Evolutionary conservation across 1,140 invertebrate genomes (phyloP).

Genomic region (Rhynchophorus ferrugineus): DNA sequence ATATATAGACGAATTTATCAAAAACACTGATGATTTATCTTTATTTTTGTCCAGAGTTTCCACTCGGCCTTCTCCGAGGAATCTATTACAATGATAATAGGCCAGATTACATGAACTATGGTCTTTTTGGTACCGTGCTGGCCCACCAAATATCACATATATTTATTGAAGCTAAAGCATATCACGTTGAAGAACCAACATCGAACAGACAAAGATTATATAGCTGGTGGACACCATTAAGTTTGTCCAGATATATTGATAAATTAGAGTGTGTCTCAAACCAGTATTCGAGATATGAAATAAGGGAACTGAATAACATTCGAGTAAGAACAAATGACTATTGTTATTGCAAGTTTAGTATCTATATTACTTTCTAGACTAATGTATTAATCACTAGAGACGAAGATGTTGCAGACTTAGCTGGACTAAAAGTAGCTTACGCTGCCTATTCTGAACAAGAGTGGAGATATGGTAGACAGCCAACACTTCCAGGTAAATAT

Average conservation of each 20-base stretch:
- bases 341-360: not conserved
- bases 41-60: slow-evolving; percentile 57
- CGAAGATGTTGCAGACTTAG: slow-evolving; percentile 85
- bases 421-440: slow-evolving; percentile 80
- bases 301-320: slow-evolving; percentile 16
- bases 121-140: slow-evolving; percentile 86
- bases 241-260: slow-evolving; percentile 26
- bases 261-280: slow-evolving; percentile 29
- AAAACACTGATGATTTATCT: not conserved
- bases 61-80: slow-evolving; percentile 84
- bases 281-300: slow-evolving; percentile 24
- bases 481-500: slow-evolving; percentile 49
- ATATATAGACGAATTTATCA: not conserved
- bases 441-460: slow-evolving; percentile 69
- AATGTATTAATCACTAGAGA: slow-evolving; percentile 84
- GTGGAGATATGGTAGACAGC: slow-evolving; percentile 54
- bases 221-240: slow-evolving; percentile 27
- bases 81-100: slow-evolving; percentile 76
- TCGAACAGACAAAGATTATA: slow-evolving; percentile 16
- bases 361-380: slow-evolving; percentile 9
- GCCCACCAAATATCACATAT: slow-evolving; percentile 87
- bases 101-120: slow-evolving; percentile 87
- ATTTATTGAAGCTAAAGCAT: slow-evolving; percentile 25
- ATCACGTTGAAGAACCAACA: slow-evolving; percentile 1
- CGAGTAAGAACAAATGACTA: slow-evolving; percentile 3